Evolutionary conservation across 1,140 invertebrate genomes (phyloP).

Genomic region (Tetraneura akinire): DNA sequence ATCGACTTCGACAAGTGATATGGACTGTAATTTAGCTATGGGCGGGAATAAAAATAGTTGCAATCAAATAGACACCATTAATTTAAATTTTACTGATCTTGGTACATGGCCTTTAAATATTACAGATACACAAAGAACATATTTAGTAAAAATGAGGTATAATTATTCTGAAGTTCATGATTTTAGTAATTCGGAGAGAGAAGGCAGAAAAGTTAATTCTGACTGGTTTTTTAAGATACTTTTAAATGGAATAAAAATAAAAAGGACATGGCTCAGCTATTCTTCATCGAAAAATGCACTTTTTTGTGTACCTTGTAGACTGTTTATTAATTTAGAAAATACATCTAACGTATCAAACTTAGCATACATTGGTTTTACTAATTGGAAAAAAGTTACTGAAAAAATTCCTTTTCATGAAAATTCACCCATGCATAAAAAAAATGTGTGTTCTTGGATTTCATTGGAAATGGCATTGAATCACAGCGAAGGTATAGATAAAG

Average conservation of each 20-base stretch:
- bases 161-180: constrained; percentile 24
- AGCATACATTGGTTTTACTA: neutral
- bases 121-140: constrained; percentile 14
- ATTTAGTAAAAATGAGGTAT: constrained; percentile 35
- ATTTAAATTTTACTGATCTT: constrained; percentile 3
- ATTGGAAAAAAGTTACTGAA: neutral
- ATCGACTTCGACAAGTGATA: constrained; percentile 3
- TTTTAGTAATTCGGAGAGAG: constrained; percentile 17
- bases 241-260: constrained; percentile 5
- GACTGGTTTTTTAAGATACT: constrained; percentile 29
- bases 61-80: constrained; percentile 29
- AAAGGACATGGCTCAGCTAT: constrained; percentile 20
- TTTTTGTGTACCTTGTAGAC: constrained; percentile 39
- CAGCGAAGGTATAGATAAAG: constrained; percentile 7
- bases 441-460: too few relatives aligned
- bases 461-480: too few relatives aligned
- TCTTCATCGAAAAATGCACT: constrained; percentile 28
- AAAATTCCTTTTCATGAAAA: too few relatives aligned
- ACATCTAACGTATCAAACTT: neutral
- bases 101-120: constrained; percentile 27
- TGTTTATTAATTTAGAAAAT: constrained; percentile 21
- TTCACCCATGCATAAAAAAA: too few relatives aligned
- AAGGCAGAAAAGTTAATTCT: neutral
- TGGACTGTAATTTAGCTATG: neutral
- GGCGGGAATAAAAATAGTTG: neutral